Base-by-base conservation (phyloP, 2,888 invertebrate genomes). In the Andrena marginata region DNA sequence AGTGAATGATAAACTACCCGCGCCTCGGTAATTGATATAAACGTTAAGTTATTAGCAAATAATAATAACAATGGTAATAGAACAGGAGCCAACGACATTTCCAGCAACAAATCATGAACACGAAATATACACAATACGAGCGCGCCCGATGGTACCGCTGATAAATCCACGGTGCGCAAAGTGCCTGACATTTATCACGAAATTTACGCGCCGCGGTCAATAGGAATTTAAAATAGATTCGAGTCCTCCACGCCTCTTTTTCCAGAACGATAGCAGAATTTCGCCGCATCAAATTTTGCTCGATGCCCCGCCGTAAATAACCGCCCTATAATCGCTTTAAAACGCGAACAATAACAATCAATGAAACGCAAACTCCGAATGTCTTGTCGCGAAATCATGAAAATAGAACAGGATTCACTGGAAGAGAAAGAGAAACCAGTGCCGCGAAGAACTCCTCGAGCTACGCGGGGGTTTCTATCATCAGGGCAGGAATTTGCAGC, bases 11-110 rank as follows among this genome's bases (percentile, higher is more conserved):
- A 69, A 70, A 77, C 65, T 23, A 69, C 13, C 13, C 48, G 20
- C 20, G 33, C 42, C 35, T 49, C 77, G 73, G 33, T 82, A 82
- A 82, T 82, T 82, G 82, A 77, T 72, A 82, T 82, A 82, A 82
- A 82, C 51, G 71, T 62, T 68, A 82, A 77, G 72, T 77, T 82
- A 82, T 65, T 77, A 69, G 48, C 65, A 16, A 65, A 70, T 67
- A 65, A 77, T 80, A 72, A 72, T 60, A 82, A 60, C 68, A 56
- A 65, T 73, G 77, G 59, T 33, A 60, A 77, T 64, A 69, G 60
- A 56, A 42, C 16, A n/a, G 65, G 67, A 59, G 80, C 64, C 35
- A 68, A 29, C 65, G 26, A 20, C 51, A 29, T 69, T 60, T 70
- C 29, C 20, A 51, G 59, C 31, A 35, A 71, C 71, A 67, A 68